A percentile compares a stretch with the other conserved stretches of the same genome.
Evolutionary conservation across 2,797 vertebrate genomes (phyloP).

Genomic region (Lepus townsendii): DNA sequence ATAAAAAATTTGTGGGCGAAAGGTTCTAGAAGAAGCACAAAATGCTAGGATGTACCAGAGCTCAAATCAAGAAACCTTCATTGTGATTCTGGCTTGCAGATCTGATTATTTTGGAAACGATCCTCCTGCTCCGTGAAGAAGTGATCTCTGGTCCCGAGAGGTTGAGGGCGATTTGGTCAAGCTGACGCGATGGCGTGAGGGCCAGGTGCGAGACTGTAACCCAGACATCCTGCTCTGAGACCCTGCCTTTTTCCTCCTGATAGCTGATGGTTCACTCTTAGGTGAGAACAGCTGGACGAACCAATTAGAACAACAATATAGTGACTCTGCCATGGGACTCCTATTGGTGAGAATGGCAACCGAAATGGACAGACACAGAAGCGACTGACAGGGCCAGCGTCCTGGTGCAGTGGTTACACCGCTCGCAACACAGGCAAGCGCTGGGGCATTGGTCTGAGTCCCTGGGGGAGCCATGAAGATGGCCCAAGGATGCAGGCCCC

Average conservation of each 20-base stretch:
- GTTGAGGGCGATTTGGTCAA: neutral
- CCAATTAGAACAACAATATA: conserved; percentile 11
- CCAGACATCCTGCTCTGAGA: conserved; percentile 6
- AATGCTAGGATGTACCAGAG: neutral
- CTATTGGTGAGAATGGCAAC: neutral
- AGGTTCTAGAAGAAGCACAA: conserved; percentile 17
- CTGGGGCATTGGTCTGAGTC: too few relatives aligned
- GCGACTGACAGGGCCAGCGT: neutral
- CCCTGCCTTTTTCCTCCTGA: neutral
- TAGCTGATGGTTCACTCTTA: neutral
- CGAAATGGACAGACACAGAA: conserved; percentile 9
- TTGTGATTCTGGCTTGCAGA: conserved; percentile 17
- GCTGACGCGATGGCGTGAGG: neutral
- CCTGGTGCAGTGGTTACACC: too few relatives aligned
- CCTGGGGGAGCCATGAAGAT: too few relatives aligned
- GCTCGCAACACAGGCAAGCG: too few relatives aligned
- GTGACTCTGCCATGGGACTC: neutral
- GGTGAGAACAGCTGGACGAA: neutral
- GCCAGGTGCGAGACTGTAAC: neutral
- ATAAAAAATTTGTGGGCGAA: neutral
- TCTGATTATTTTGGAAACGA: conserved; percentile 31
- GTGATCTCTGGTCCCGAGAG: conserved; percentile 9
- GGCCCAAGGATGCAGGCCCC: too few relatives aligned
- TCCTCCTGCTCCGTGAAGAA: neutral
- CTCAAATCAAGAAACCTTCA: neutral